phyloP scores from a whole-genome alignment of 2,113 vertebrate species.

The Pipra filicauda region DNA sequence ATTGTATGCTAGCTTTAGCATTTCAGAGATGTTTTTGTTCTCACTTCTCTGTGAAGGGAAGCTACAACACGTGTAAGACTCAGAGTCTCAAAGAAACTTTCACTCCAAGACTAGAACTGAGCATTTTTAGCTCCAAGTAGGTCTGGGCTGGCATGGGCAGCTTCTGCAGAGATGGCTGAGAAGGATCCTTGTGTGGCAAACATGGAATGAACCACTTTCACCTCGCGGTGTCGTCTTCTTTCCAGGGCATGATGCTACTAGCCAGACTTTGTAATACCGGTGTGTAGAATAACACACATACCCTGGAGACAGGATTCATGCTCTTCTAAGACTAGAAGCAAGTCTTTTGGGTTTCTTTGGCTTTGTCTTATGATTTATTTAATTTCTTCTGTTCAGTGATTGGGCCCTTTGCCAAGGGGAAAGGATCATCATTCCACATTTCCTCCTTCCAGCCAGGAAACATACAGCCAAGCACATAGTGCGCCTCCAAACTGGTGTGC shows the following conservation, averaged over 20 bases:
- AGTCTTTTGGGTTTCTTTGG: neutral
- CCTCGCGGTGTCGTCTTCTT: neutral
- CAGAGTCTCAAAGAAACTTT: neutral
- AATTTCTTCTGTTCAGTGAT: neutral
- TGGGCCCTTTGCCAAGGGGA: neutral
- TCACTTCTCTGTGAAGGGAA: neutral
- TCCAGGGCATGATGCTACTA: neutral
- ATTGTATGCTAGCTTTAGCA: neutral
- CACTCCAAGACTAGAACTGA: neutral
- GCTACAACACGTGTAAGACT: neutral
- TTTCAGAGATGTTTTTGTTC: neutral
- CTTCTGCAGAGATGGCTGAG: neutral
- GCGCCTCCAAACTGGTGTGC: neutral
- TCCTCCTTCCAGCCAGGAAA: neutral
- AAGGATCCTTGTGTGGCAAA: neutral
- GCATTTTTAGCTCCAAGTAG: neutral
- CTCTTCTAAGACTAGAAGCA: constrained; percentile 15
- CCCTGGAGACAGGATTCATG: neutral
- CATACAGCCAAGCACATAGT: neutral
- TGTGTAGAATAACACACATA: constrained; percentile 8
- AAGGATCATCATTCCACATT: neutral
- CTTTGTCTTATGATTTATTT: constrained; percentile 22
- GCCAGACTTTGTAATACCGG: neutral
- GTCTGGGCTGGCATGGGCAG: neutral
- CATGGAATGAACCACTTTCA: neutral